A percentile compares a stretch with the other conserved stretches of the same genome.
Conservation (phyloP, 2,888 invertebrate genomes). For the Torymus auratus region DNA sequence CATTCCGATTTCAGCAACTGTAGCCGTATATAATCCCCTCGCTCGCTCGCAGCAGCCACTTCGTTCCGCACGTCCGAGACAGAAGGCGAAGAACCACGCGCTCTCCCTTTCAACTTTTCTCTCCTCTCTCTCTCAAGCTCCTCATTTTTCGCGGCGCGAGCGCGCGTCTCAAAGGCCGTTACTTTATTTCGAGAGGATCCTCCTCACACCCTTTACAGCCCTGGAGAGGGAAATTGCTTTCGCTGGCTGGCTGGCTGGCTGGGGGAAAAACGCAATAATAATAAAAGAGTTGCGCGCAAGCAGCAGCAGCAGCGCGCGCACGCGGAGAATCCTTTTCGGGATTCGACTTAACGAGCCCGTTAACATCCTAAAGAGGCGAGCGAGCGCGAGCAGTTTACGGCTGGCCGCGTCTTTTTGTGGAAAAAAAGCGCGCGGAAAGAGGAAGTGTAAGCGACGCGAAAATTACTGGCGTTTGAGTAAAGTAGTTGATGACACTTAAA, state of each 20-base stretch:
- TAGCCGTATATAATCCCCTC: slow-evolving; percentile 16
- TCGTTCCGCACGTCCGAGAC: slow-evolving; percentile 18
- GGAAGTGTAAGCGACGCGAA: slow-evolving; percentile 36
- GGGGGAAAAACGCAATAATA: slow-evolving; percentile 48
- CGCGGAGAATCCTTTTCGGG: slow-evolving; percentile 43
- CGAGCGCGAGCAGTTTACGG: slow-evolving; percentile 25
- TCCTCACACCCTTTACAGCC: background rate
- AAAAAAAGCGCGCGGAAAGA: background rate
- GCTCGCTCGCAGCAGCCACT: background rate
- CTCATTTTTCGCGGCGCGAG: slow-evolving; percentile 16
- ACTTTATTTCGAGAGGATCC: slow-evolving; percentile 48
- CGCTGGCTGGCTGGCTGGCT: background rate
- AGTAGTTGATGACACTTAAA: slow-evolving; percentile 55
- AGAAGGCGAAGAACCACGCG: background rate
- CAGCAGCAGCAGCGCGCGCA: too few relatives aligned
- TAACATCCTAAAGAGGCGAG: slow-evolving; percentile 38
- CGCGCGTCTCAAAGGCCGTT: slow-evolving; percentile 40
- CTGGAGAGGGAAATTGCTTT: slow-evolving; percentile 48
- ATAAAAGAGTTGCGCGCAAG: slow-evolving; percentile 43
- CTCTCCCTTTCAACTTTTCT: background rate
- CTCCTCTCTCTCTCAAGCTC: slow-evolving; percentile 5
- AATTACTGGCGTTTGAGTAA: slow-evolving; percentile 57
- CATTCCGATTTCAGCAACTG: slow-evolving; percentile 28
- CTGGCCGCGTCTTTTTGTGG: slow-evolving; percentile 24
- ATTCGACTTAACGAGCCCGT: slow-evolving; percentile 53